Evolutionary conservation across 2,888 invertebrate species (phyloP), one percentile per base, ranked within the genome.

Genomic region (Pherbina coryleti): DNA sequence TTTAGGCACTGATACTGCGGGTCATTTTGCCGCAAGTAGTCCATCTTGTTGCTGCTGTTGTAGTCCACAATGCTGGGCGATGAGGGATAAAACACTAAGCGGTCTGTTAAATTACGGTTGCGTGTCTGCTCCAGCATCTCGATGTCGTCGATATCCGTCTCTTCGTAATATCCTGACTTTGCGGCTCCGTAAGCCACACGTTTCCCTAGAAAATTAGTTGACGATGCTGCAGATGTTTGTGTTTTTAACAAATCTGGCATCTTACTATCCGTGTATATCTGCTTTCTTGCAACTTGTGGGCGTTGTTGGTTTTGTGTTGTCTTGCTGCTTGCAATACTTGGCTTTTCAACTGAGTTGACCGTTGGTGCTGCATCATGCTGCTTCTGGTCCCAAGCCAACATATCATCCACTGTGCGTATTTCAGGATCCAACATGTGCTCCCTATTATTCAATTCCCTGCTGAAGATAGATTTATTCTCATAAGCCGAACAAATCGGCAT

Each of bases 61-160:
- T 88, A 88, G 82, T 89, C 91, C 82, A 84, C 88, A 81, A 88
- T 91, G 88, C 80, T 91, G 89, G 91, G 85, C 84, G 90, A 90
- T 89, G 92, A 85, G 1, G 96, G 96, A 88, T 96, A 96, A 84
- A 95, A 96, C 0, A 94, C 94, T 8, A 96, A 90, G 17, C 95
- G 95, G 87, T 96, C 96, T 0, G 95, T 96, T 31, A 96, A 92
- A 71, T 86, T 83, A 1, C 84, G 82, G 66, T 85, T 84, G 17
- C 83, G 85, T 4, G 17, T 51, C 60, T 84, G 83, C 9, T 85
- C 80, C 5, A 77, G 78, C n/a, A 80, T 75, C 78, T 85, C 83
- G 0, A 82, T 77, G 69, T 80, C 78, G 67, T 85, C 85, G 19
- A 84, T 85, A 79, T 86, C 84, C 0, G 84, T 86, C 78, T 86